Percentiles rank a stretch among this genome's conserved stretches.
These are phyloP conservation scores for Machimus rusticus DNA, from an alignment of 2,888 invertebrate species.

Conservation along the genomic window DNA sequence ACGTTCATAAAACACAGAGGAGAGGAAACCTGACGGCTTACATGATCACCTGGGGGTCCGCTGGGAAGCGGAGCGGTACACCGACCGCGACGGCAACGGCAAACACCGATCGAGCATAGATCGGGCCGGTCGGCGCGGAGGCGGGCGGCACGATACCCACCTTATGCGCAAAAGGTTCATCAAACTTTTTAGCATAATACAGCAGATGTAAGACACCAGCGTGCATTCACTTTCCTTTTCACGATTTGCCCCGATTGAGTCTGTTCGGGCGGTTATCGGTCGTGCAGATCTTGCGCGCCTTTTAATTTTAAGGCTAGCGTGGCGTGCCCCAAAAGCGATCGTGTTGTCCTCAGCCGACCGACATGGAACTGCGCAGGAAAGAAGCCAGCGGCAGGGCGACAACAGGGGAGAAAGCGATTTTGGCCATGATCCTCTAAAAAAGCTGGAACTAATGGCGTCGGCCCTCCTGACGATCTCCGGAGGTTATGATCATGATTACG, in stretches of 20 bases:
- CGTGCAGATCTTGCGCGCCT: constrained; percentile 4
- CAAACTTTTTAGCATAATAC: constrained; percentile 5
- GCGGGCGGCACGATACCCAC: background rate
- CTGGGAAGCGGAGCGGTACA: background rate
- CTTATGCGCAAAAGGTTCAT: constrained; percentile 16
- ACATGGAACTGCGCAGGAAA: background rate
- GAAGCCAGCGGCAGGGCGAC: background rate
- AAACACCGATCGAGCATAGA: background rate
- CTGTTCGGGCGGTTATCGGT: background rate
- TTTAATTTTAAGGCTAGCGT: background rate
- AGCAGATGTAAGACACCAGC: background rate
- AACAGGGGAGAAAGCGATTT: constrained; percentile 28
- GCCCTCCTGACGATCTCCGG: constrained; percentile 5
- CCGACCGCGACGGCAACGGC: background rate
- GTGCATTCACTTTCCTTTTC: constrained; percentile 21
- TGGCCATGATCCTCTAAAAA: constrained; percentile 38
- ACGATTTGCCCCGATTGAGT: background rate
- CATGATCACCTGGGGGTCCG: background rate
- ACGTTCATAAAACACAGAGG: constrained; percentile 17
- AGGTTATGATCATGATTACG: constrained; percentile 25
- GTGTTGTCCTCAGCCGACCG: background rate
- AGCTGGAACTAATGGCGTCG: background rate
- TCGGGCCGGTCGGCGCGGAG: background rate
- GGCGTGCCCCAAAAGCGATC: background rate
- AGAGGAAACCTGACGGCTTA: constrained; percentile 14